phyloP scores from a whole-genome alignment of 2,113 vertebrate species.

The Cromileptes altivelis region DNA sequence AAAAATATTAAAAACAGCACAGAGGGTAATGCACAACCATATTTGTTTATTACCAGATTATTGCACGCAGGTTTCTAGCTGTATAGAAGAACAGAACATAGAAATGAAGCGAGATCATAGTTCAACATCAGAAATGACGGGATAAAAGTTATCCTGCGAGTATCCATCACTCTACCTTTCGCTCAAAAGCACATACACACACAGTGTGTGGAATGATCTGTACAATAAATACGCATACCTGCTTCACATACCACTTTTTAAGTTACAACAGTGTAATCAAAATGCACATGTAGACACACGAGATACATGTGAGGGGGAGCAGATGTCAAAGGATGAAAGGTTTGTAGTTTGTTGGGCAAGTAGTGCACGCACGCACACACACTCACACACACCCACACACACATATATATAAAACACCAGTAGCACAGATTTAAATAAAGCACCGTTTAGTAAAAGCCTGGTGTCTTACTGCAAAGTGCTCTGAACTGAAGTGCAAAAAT shows the following conservation, averaged over 20 bases:
- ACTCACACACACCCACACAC: constrained; percentile 5
- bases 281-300: constrained; percentile 34
- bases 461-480: constrained; percentile 48
- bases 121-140: constrained; percentile 44
- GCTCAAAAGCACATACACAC: constrained; percentile 50
- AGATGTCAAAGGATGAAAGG: constrained; percentile 10
- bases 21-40: constrained; percentile 13
- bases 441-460: constrained; percentile 47
- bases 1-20: not conserved
- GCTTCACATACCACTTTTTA: constrained; percentile 37
- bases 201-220: constrained; percentile 70
- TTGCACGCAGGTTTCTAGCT: constrained; percentile 65
- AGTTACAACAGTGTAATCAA: constrained; percentile 41
- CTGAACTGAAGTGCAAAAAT: constrained; percentile 58
- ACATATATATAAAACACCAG: constrained; percentile 29
- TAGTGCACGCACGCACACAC: not conserved
- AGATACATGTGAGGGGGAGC: constrained; percentile 17
- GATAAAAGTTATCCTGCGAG: constrained; percentile 13
- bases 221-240: constrained; percentile 66
- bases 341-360: constrained; percentile 20
- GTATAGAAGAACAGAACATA: constrained; percentile 53
- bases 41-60: constrained; percentile 66
- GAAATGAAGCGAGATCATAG: constrained; percentile 15
- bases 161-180: constrained; percentile 26
- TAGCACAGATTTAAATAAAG: constrained; percentile 50